Base-by-base conservation (phyloP, 2,888 invertebrate species). In the Macaria notata region DNA sequence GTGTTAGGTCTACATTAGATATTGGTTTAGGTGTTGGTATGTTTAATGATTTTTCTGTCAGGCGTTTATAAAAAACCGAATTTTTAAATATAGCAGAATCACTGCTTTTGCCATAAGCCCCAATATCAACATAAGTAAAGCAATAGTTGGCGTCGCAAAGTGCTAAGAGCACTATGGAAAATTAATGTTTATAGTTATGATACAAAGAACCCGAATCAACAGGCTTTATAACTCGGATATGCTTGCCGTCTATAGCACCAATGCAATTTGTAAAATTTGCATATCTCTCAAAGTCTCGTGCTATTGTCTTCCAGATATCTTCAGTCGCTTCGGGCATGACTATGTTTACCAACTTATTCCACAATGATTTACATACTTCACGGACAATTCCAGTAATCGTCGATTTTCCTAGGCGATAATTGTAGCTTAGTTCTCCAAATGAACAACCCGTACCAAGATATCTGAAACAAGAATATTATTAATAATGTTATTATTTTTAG, bases 251-350 rank as follows among this genome's bases (percentile, higher is more conserved):
- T 9, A 76, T 59, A 29, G 67, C 62, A 44, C 70, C 71, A 39
- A 65, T 53, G 50, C 63, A 63, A 58, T 73, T 64, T 29, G 75
- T 73, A 66, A 77, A 77, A 53, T 73, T 69, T 51, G 71, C 63
- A 36, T 36, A 36, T 36, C 36, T 36, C 36, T 70, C 53, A 64
- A 69, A 75, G 45, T 63, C 65, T 51, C 54, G n/a, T 47, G 69
- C 64, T 45, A 71, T 69, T 50, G 50, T 52, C 54, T 64, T 57
- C 73, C 69, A 73, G 41, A 62, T 50, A 54, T 68, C 65, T 65
- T 63, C 61, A 53, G 67, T 63, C 46, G 69, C 60, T 61, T 36
- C 36, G 36, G 36, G 36, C 61, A 65, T 61, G 46, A 57, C 57
- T 58, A 39, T 57, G 49, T 60, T 62, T 61, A 53, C 48, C 55